phyloP scores from a whole-genome alignment of 23 tunicate genomes.

The Halocynthia aurantium region DNA sequence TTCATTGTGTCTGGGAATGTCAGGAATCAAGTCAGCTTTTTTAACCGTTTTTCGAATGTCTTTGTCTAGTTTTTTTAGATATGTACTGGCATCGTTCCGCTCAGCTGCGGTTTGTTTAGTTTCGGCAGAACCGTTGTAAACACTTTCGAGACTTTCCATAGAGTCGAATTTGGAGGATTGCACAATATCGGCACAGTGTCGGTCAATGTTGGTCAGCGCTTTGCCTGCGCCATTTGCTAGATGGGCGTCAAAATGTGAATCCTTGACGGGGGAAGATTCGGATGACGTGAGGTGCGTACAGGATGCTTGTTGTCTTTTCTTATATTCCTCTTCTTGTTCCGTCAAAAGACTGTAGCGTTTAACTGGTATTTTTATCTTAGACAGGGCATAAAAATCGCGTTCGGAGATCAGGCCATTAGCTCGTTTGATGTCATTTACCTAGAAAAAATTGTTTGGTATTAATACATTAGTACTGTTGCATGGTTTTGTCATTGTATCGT shows the following conservation, averaged over 20 bases:
- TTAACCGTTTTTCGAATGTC: conserved; percentile 82
- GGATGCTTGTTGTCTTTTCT: conserved; percentile 33
- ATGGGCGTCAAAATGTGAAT: not conserved
- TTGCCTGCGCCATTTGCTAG: not conserved
- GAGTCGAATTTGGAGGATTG: conserved; percentile 22
- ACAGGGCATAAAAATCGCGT: conserved; percentile 68
- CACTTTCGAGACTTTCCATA: conserved; percentile 32
- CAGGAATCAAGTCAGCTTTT: conserved; percentile 48
- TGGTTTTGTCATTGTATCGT: not conserved
- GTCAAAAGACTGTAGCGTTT: conserved; percentile 64
- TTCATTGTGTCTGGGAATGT: conserved; percentile 31
- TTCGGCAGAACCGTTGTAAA: not conserved
- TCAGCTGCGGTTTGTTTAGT: conserved; percentile 32
- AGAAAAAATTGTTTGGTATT: not conserved
- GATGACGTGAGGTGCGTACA: conserved; percentile 24
- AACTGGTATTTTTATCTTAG: conserved; percentile 74
- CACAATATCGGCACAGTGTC: not conserved
- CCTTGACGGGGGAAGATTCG: not conserved
- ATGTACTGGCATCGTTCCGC: conserved; percentile 54
- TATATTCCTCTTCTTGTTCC: conserved; percentile 62
- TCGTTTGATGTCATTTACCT: conserved; percentile 86
- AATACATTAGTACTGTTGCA: not conserved
- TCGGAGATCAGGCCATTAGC: conserved; percentile 76
- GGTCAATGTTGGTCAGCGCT: not conserved
- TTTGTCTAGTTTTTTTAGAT: conserved; percentile 73